Base-by-base conservation (phyloP, 2,888 invertebrate genomes). In the Phyllotreta striolata region DNA sequence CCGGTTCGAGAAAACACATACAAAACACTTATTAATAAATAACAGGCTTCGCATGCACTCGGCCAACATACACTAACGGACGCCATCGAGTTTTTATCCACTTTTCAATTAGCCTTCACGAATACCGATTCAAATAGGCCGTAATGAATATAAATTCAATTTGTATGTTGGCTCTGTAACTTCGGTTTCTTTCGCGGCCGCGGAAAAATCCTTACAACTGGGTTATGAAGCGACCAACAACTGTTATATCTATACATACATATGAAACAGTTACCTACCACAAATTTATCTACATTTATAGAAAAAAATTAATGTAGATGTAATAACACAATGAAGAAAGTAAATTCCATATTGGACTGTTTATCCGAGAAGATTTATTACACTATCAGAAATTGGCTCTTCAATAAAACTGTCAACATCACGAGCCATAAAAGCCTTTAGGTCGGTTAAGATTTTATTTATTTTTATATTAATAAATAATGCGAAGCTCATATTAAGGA, bases 401-500 rank as follows among this genome's bases (percentile, higher is more conserved):
- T 54, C 67, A 70, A 72, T 72, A 72, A 71, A 72, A 58, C 71
- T 70, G 69, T 73, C 71, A 66, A 67, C 69, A 63, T 24, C 44
- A 61, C 57, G 55, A 65, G 61, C 64, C 64, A 64, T 62, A 63
- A 57, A 62, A 64, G 66, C 63, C 70, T 69, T 71, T 70, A 62
- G 63, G 55, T 55, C 65, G 66, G 47, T 34, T 9, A 38, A 8
- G 38, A 37, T 40, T 40, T 58, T 58, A 59, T 59, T 60, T 73
- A 73, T 73, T 73, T 73, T 70, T 67, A 66, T 62, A 66, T 62
- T 69, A 72, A 72, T 72, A 72, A 72, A 73, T 71, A 69, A 70
- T 65, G 58, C 64, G 64, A 55, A 56, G 56, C 58, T 63, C 66
- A 55, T 66, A 66, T 68, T 66, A 65, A 24, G 64, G 66, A 62